Evolutionary conservation across 1,140 invertebrate genomes (phyloP).

Genomic region (Ips nitidus): DNA sequence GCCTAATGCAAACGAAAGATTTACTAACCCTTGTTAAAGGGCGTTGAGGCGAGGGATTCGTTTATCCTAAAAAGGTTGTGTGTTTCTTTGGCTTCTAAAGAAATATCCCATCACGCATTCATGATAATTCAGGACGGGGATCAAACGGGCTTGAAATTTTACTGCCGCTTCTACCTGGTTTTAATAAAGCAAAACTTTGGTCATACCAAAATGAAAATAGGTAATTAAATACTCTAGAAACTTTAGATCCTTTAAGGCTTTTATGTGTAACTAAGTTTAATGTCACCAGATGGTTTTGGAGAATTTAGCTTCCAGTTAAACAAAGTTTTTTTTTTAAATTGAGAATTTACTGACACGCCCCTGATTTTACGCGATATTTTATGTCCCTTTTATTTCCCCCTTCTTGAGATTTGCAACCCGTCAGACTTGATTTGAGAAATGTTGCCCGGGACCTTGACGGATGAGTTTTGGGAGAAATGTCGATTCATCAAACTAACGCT

Average conservation of each 20-base stretch:
- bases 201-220: neutral
- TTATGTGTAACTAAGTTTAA: too few relatives aligned
- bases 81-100: conserved; percentile 1
- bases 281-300: too few relatives aligned
- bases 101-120: conserved; percentile 1
- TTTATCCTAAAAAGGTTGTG: conserved; percentile 3
- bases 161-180: neutral
- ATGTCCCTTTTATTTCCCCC: conserved; percentile 4
- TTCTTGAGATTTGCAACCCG: conserved; percentile 15
- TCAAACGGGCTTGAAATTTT: neutral
- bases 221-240: neutral
- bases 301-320: neutral
- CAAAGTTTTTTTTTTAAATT: neutral
- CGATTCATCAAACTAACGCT: conserved; percentile 19
- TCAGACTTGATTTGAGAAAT: conserved; percentile 21
- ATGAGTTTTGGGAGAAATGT: conserved; percentile 11
- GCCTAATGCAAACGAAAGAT: neutral
- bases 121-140: conserved; percentile 1
- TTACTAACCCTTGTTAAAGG: neutral
- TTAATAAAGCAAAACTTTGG: neutral
- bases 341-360: neutral
- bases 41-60: neutral
- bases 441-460: conserved; percentile 5
- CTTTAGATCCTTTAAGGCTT: neutral
- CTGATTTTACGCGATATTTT: neutral